A percentile compares a stretch with the other conserved stretches of the same genome.
Conservation (phyloP, 1,140 invertebrate species). For the Drosophila quadrilineata region DNA sequence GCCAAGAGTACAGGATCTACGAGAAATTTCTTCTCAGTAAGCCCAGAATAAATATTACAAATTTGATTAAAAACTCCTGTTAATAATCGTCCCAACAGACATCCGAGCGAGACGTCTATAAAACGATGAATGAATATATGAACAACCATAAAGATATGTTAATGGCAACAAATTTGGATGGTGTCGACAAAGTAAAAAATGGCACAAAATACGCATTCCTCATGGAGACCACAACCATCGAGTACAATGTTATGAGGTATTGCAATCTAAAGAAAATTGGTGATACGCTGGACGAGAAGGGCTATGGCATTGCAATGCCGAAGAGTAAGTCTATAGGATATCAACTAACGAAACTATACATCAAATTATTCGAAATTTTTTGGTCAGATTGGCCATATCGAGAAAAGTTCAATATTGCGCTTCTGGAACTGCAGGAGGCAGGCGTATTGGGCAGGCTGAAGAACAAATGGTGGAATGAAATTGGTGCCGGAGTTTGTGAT, state of each 20-base stretch:
- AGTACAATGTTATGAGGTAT: constrained; percentile 90
- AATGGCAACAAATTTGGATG: constrained; percentile 87
- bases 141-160: constrained; percentile 85
- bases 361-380: neutral
- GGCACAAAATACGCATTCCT: constrained; percentile 90
- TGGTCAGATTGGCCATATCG: constrained; percentile 87
- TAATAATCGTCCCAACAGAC: constrained; percentile 76
- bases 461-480: constrained; percentile 95
- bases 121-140: constrained; percentile 93
- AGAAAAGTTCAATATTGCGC: constrained; percentile 87
- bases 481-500: constrained; percentile 88
- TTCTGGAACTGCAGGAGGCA: constrained; percentile 90
- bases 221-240: constrained; percentile 94
- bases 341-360: neutral
- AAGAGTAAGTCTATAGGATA: constrained; percentile 85
- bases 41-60: neutral
- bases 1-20: constrained; percentile 91
- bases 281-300: constrained; percentile 90
- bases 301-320: constrained; percentile 93
- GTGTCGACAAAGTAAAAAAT: constrained; percentile 84
- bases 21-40: constrained; percentile 91
- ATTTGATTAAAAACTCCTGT: neutral
- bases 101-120: constrained; percentile 88
- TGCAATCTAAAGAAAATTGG: constrained; percentile 92
- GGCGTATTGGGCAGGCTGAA: constrained; percentile 90